Evolutionary conservation across 2,113 vertebrate genomes (phyloP), one percentile per base, ranked within the genome.

Genomic region (Campylorhamphus procurvoides): DNA sequence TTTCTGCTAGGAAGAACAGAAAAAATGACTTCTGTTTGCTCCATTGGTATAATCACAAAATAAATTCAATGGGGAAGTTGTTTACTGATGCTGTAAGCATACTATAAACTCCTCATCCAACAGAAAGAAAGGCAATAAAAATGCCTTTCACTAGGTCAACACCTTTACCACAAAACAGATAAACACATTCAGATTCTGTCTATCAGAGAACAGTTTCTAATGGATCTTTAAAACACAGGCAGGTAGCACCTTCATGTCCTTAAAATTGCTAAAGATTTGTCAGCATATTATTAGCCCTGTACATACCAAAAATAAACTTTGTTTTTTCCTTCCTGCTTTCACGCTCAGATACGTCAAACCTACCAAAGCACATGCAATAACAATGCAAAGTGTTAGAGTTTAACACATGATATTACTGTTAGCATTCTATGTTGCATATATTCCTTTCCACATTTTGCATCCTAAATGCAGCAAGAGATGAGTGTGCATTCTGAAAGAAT

Each of bases 1-100:
- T 97, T 95, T 97, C 95, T 97, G 94, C 89, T 95, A 95, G 72
- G 79, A 94, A 94, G 82, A 95, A 96, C 84, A 94, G 60, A 69
- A 89, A 90, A 96, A 83, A 80, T 52, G 12, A 3, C 18, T 96
- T 90, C 37, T 92, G 35, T 86, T 92, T 96, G 39, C 39, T 92
- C 64, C 89, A 93, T n/a, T n/a, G n/a, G 46, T 79, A 89, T 93
- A 94, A 95, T 94, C 84, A 67, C 67, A 87, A 94, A 94, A 94
- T 67, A 92, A 86, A 95, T 94, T 72, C 87, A 91, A 35, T 47
- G 28, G 89, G 68, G 87, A 96, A 52, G 42, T 52, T 91, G 33
- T 79, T 53, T 91, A 62, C 39, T 79, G 80, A 71, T 68, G 79
- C 73, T 76, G 29, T 56, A 77, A 94, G 20, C 40, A 49, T 63